phyloP scores from a whole-genome alignment of 2,888 invertebrate genomes.

The Argynnis bischoffii region DNA sequence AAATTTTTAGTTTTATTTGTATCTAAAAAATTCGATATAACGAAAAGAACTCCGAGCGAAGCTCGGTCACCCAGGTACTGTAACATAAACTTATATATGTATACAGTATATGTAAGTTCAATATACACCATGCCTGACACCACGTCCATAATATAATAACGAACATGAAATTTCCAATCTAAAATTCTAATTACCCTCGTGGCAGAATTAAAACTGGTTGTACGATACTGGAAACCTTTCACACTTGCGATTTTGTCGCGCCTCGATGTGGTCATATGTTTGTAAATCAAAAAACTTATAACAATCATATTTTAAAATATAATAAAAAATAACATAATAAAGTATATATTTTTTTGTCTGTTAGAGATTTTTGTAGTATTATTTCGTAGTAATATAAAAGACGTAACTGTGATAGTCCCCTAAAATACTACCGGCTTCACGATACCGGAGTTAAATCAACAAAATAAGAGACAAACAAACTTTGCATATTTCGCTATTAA shows the following conservation, averaged over 20 bases:
- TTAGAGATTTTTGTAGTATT: background rate
- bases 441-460: constrained; percentile 56
- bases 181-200: constrained; percentile 70
- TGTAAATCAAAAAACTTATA: no score
- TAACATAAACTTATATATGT: no score
- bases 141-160: constrained; percentile 43
- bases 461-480: constrained; percentile 72
- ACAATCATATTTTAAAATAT: background rate
- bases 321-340: background rate
- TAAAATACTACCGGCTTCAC: constrained; percentile 48
- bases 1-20: no score
- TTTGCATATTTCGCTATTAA: constrained; percentile 76
- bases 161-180: constrained; percentile 70
- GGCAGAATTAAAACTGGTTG: constrained; percentile 52
- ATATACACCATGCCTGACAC: background rate
- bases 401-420: constrained; percentile 5
- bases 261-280: no score
- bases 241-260: background rate
- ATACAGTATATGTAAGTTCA: background rate
- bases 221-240: constrained; percentile 12
- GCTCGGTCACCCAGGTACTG: no score
- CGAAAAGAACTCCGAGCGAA: no score
- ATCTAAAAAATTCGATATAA: no score
- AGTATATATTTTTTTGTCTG: background rate
- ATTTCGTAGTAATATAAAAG: background rate